Base-by-base conservation (phyloP, 2,888 invertebrate genomes). In the Chouioia cunea region DNA sequence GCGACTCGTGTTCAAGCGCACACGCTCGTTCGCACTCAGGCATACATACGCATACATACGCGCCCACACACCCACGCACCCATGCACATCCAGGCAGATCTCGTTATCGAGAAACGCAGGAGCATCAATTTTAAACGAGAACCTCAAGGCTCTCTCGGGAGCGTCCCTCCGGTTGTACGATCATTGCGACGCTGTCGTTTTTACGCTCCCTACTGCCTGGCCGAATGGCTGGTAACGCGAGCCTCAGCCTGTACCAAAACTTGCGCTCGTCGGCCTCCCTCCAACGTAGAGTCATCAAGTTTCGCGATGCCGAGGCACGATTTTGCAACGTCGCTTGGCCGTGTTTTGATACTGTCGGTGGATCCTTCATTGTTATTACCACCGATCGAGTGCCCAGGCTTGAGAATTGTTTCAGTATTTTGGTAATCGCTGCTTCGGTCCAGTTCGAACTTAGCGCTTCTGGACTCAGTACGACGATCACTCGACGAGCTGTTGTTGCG, bases 201-300 rank as follows among this genome's bases (percentile, higher is more conserved):
- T 18, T 36, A 60, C 16, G 4, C 6, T 58, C 54, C 12, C 15
- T 3, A 14, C 20, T 20, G 4, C 48, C 27, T 10, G 68, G 68
- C 36, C 54, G 72, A 59, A 76, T 68, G 1, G 73, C 20, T 2
- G 73, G 70, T 86, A 92, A 87, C 62, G 89, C 89, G 70, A 91
- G 87, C 54, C 91, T 88, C 77, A 92, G 86, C 77, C 88, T 86
- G 72, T 90, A 88, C 92, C 92, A 92, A 86, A 92, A 91, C 78
- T 87, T 88, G 76, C 88, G 69, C 2, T 76, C 77, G 18, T 76
- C 70, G 20, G 76, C 77, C 20, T 79, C 81, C 43, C 79, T 71
- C 83, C 83, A 83, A 18, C 77, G 78, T 16, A 85, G 70, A 36
- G 83, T 78, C 36, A 12, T 36, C 6, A 10, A 10, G 36, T 10